Evolutionary conservation across 2,888 invertebrate species (phyloP).

Genomic region (Nycteola revayana): DNA sequence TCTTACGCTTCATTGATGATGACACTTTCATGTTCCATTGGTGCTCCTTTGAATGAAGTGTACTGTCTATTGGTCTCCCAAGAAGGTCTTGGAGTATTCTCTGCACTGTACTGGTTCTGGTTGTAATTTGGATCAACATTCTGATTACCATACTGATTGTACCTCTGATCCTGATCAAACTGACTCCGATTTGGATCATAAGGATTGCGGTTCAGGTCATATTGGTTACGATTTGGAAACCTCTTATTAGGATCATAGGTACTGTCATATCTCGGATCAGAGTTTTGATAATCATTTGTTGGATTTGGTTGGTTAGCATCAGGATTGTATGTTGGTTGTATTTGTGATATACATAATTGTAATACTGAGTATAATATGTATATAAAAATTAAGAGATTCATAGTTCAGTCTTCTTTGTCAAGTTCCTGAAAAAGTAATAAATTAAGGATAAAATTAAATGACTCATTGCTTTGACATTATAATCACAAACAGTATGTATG

Average conservation of each 20-base stretch:
- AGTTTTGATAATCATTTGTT: slow-evolving; percentile 58
- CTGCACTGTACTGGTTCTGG: slow-evolving; percentile 44
- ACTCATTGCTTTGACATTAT: no score
- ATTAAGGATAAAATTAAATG: no score
- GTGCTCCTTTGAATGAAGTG: slow-evolving; percentile 48
- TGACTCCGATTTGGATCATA: slow-evolving; percentile 23
- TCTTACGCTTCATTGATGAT: slow-evolving; percentile 83
- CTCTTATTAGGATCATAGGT: slow-evolving; percentile 62
- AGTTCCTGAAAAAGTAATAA: slow-evolving; percentile 45
- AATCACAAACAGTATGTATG: no score
- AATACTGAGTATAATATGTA: slow-evolving; percentile 45
- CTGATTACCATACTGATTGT: slow-evolving; percentile 46
- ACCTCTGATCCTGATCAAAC: slow-evolving; percentile 23
- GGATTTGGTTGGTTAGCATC: slow-evolving; percentile 52
- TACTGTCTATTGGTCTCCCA: slow-evolving; percentile 60
- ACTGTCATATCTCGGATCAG: slow-evolving; percentile 61
- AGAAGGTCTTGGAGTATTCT: slow-evolving; percentile 51
- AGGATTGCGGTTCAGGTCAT: slow-evolving; percentile 13
- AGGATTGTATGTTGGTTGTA: slow-evolving; percentile 60
- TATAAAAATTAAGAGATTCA: slow-evolving; percentile 61
- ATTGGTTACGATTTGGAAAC: slow-evolving; percentile 41
- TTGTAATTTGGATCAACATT: slow-evolving; percentile 41
- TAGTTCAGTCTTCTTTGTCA: slow-evolving; percentile 59
- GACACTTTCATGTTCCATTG: slow-evolving; percentile 71
- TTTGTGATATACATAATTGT: slow-evolving; percentile 53